Base-by-base conservation (phyloP, 2,797 vertebrate species). In the Tamandua tetradactyla region DNA sequence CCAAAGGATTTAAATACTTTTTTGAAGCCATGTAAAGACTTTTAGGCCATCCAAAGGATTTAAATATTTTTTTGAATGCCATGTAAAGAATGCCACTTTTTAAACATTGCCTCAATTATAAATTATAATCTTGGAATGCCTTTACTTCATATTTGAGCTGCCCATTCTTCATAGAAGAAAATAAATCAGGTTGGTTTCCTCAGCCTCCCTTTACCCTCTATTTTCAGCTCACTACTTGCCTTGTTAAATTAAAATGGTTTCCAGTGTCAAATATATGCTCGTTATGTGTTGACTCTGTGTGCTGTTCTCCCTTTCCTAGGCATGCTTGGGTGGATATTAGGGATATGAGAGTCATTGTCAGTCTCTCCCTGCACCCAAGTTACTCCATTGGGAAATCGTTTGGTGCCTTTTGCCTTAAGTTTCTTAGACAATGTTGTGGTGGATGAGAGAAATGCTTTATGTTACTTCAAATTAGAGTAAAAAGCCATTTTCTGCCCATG, bases 341-440 rank as follows among this genome's bases (percentile, higher is more conserved):
- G 81, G 30, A 57, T 72, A 30, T 0, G 5, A 52, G 32, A 68
- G n/a, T 49, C 1, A 2, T 82, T 30, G 22, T 23, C 30, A 25
- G 12, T 71, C 15, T 2, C 15, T 86, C 35, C 68, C 68, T 85
- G 15, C 69, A 15, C n/a, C n/a, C n/a, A n/a, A n/a, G n/a, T n/a
- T n/a, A n/a, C n/a, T n/a, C n/a, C n/a, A n/a, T n/a, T 91, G 93
- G 80, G 71, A 94, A 95, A 80, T 69, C 44, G 55, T 74, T 35
- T 42, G 64, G 18, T 94, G 62, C n/a, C 62, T 64, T 84, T 89
- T 85, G 47, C 72, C 30, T 40, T 47, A 6, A 42, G 76, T 86
- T 76, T 91, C 79, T 76, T 84, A 61, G 37, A 35, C 68, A 68
- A 57, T 91, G 20, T 47, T 68, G 44, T 82, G 9, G 18, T 80